A percentile compares a stretch with the other conserved stretches of the same genome.
Evolutionary conservation across 2,797 vertebrate species (phyloP).

Genomic region (Glyptemys insculpta): DNA sequence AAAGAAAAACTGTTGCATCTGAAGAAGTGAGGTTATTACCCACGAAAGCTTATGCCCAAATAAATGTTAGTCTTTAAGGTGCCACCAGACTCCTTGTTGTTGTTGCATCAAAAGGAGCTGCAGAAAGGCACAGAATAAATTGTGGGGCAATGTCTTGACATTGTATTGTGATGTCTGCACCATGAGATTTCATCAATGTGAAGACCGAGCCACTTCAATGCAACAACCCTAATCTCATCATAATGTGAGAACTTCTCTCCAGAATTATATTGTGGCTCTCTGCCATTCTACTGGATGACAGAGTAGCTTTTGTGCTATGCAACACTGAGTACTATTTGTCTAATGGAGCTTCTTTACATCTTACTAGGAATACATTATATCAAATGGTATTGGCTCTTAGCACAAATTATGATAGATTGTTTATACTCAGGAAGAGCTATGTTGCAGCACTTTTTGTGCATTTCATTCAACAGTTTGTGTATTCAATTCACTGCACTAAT

Average conservation of each 20-base stretch:
- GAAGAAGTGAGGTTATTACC: no score
- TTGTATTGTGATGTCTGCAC: background rate
- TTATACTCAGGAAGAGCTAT: background rate
- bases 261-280: background rate
- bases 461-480: background rate
- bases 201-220: background rate
- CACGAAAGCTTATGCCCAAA: no score
- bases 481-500: background rate
- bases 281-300: background rate
- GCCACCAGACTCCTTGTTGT: no score
- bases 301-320: background rate
- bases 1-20: background rate
- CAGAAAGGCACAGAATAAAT: background rate
- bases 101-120: background rate
- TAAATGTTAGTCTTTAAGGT: no score
- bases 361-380: background rate
- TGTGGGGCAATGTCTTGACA: background rate
- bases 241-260: background rate
- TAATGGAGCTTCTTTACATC: background rate
- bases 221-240: background rate
- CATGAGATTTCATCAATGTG: background rate
- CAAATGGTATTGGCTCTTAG: background rate
- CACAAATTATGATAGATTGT: background rate
- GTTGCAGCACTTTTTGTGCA: background rate
- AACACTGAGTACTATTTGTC: background rate